These are phyloP conservation scores for Pangasius krempfi DNA, from an alignment of 2,797 vertebrate species.

Conservation along the genomic window DNA sequence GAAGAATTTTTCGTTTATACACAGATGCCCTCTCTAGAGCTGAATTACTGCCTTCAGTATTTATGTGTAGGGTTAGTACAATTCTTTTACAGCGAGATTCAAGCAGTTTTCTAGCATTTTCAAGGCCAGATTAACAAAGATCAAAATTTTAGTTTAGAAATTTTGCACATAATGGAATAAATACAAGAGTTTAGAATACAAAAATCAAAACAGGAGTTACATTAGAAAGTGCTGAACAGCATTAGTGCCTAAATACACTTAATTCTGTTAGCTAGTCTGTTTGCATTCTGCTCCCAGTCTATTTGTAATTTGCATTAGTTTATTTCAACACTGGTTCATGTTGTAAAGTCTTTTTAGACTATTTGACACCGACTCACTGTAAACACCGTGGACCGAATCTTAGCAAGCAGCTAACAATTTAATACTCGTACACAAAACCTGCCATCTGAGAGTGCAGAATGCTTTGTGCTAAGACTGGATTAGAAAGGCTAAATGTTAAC, in stretches of 20 bases:
- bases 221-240: neutral
- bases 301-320: neutral
- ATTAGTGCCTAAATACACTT: neutral
- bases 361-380: neutral
- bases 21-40: neutral
- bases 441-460: neutral
- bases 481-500: neutral
- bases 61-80: neutral
- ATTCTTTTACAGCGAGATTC: neutral
- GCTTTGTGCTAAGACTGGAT: neutral
- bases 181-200: neutral
- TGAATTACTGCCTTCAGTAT: neutral
- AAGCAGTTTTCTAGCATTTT: neutral
- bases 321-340: neutral
- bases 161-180: neutral
- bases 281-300: neutral
- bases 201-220: neutral
- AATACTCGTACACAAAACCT: neutral
- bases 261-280: neutral
- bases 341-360: neutral
- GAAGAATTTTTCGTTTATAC: neutral
- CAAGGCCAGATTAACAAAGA: neutral
- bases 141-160: neutral
- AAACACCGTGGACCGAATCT: neutral
- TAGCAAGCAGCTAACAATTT: neutral